These are phyloP conservation scores for Vulpes lagopus DNA, from an alignment of 2,113 vertebrate species.

Conservation along the genomic window DNA sequence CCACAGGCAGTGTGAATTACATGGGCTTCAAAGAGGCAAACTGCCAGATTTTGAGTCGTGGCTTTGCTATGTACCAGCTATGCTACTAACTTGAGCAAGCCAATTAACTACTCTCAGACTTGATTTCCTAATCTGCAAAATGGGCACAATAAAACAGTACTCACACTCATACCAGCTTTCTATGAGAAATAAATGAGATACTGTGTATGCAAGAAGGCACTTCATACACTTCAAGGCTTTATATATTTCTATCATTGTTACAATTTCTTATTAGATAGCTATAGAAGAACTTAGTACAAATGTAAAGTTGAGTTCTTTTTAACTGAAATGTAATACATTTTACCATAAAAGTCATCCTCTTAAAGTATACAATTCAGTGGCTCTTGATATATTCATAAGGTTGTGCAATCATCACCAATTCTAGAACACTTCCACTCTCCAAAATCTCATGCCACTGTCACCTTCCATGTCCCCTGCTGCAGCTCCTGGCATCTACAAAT, in stretches of 20 bases:
- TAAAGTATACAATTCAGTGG: not conserved
- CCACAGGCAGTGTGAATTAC: not conserved
- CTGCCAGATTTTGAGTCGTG: not conserved
- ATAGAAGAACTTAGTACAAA: not conserved
- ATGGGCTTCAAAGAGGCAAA: not conserved
- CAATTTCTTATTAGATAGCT: not conserved
- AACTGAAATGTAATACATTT: not conserved
- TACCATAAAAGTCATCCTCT: not conserved
- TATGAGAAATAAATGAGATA: not conserved
- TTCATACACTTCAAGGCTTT: not conserved
- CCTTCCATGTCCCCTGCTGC: not conserved
- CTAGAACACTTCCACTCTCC: constrained; percentile 20
- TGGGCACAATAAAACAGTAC: not conserved
- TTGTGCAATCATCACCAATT: not conserved
- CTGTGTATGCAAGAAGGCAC: not conserved
- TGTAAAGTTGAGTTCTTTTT: not conserved
- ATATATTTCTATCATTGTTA: not conserved
- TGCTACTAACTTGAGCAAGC: not conserved
- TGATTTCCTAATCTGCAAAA: not conserved
- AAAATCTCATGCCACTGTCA: not conserved
- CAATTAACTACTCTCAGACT: not conserved
- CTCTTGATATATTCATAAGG: not conserved
- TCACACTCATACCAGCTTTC: not conserved
- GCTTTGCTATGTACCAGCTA: not conserved
- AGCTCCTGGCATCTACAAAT: not conserved